phyloP scores from a whole-genome alignment of 2,888 invertebrate species.

The Scaptomyza cyrtandrae region DNA sequence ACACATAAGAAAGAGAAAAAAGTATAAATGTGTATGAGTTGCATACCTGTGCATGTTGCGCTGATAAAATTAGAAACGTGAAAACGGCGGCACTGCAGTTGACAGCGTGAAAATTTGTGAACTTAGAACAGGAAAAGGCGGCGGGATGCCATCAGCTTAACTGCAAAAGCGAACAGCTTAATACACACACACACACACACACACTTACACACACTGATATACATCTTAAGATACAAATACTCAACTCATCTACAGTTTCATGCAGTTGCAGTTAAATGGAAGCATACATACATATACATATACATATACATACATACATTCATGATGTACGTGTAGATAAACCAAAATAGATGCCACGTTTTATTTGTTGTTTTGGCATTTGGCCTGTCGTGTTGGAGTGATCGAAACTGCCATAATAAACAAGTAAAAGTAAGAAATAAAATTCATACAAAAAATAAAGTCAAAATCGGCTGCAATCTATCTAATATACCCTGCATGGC shows the following conservation, averaged over 20 bases:
- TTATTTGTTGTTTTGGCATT: conserved; percentile 48
- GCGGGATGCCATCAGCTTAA: conserved; percentile 63
- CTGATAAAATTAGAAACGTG: conserved; percentile 74
- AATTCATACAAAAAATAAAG: conserved; percentile 1
- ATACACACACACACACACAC: conserved; percentile 19
- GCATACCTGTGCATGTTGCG: conserved; percentile 68
- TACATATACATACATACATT: neutral
- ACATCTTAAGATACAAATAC: conserved; percentile 7
- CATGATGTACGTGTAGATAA: neutral
- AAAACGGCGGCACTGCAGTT: conserved; percentile 69
- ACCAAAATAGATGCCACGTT: conserved; percentile 51
- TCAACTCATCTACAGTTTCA: conserved; percentile 30
- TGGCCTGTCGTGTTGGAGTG: conserved; percentile 54
- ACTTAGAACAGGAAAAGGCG: conserved; percentile 75
- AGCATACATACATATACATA: neutral
- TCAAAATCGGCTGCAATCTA: neutral
- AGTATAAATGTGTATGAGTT: conserved; percentile 19
- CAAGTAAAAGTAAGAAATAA: conserved; percentile 14
- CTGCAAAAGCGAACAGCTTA: conserved; percentile 44
- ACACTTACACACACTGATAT: neutral
- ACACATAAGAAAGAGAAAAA: neutral
- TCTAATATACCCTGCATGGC: no score
- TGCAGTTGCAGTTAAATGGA: neutral
- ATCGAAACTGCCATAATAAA: conserved; percentile 65
- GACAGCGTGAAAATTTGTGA: conserved; percentile 78